A percentile compares a stretch with the other conserved stretches of the same genome.
These are phyloP conservation scores for Buathra laborator DNA, from an alignment of 2,888 invertebrate genomes.

Conservation along the genomic window DNA sequence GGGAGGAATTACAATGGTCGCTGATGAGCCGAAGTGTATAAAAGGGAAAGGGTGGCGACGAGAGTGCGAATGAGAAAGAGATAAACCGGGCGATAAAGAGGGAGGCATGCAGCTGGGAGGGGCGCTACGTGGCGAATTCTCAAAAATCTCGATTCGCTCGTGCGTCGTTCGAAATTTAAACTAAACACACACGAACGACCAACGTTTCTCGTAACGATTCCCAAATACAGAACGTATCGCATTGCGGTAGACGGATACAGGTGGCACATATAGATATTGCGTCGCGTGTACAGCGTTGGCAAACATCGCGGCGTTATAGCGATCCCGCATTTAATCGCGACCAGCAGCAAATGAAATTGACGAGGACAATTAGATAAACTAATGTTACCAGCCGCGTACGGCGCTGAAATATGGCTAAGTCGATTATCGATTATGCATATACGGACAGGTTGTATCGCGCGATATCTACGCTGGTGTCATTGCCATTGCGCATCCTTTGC, in stretches of 20 bases:
- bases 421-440: slow-evolving; percentile 8
- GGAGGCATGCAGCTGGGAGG: background rate
- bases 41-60: slow-evolving; percentile 18
- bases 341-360: slow-evolving; percentile 44
- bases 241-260: slow-evolving; percentile 1
- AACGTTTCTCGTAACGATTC: slow-evolving; percentile 33
- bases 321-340: slow-evolving; percentile 35
- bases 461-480: background rate
- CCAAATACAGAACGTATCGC: slow-evolving; percentile 27
- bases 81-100: background rate
- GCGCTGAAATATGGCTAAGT: background rate
- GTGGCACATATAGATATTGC: slow-evolving; percentile 13
- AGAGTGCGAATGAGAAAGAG: slow-evolving; percentile 20
- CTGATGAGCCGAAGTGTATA: slow-evolving; percentile 52
- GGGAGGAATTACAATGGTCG: slow-evolving; percentile 55
- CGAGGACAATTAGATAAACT: slow-evolving; percentile 24
- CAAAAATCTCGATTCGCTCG: slow-evolving; percentile 29
- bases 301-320: background rate
- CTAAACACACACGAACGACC: slow-evolving; percentile 8
- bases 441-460: background rate
- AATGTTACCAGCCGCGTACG: slow-evolving; percentile 1
- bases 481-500: background rate
- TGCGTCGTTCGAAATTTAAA: slow-evolving; percentile 18
- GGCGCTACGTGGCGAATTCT: background rate
- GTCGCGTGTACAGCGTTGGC: background rate